Evolutionary conservation across 2,113 vertebrate genomes (phyloP).

Genomic region (Oncorhynchus tshawytscha): DNA sequence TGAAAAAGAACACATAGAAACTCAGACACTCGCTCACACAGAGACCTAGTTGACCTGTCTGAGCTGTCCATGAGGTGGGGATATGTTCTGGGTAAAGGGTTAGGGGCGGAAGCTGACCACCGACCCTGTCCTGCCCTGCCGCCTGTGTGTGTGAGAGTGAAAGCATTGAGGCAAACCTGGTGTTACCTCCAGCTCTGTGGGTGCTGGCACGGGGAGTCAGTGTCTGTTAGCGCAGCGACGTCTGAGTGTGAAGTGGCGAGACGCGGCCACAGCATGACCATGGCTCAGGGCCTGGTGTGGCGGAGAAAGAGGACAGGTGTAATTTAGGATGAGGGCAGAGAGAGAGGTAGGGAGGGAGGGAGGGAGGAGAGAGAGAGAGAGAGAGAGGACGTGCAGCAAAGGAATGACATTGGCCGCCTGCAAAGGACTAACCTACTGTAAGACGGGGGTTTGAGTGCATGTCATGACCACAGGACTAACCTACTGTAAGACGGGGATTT

Average conservation of each 20-base stretch:
- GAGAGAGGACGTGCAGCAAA: slow-evolving; percentile 1
- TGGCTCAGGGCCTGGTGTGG: slow-evolving; percentile 45
- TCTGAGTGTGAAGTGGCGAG: slow-evolving; percentile 50
- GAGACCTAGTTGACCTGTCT: background rate
- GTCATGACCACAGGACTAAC: too few relatives aligned
- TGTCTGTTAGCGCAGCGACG: slow-evolving; percentile 5
- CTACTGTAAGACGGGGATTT: too few relatives aligned
- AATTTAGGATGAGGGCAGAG: slow-evolving; percentile 34
- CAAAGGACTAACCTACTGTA: too few relatives aligned
- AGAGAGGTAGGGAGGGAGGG: too few relatives aligned
- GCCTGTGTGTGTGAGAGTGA: slow-evolving; percentile 1
- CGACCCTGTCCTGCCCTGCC: background rate
- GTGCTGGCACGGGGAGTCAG: background rate
- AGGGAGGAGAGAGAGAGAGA: background rate
- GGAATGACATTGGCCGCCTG: background rate
- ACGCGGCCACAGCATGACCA: slow-evolving; percentile 50
- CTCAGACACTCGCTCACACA: background rate
- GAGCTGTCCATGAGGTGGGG: background rate
- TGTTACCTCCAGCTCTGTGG: background rate
- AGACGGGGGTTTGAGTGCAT: too few relatives aligned
- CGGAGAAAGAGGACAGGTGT: slow-evolving; percentile 46
- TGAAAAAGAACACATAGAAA: slow-evolving; percentile 56
- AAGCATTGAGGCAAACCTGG: background rate
- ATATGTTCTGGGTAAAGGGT: background rate
- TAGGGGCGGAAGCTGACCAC: background rate